These are phyloP conservation scores for Lypha dubia DNA, from an alignment of 2,888 invertebrate genomes.

Conservation along the genomic window DNA sequence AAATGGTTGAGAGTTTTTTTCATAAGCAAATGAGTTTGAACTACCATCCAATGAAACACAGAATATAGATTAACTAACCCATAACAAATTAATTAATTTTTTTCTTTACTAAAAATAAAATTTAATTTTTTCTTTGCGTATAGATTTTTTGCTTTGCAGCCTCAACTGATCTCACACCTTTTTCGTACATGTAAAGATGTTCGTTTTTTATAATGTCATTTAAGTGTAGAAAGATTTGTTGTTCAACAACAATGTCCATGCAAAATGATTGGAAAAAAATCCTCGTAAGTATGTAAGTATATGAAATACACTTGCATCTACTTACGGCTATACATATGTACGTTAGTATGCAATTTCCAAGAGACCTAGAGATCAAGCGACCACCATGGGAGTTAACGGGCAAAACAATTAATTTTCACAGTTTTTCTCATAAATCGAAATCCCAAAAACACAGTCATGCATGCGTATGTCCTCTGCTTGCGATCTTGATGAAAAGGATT, in stretches of 20 bases:
- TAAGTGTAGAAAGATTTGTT: constrained; percentile 42
- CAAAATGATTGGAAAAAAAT: constrained; percentile 12
- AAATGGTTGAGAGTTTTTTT: no score
- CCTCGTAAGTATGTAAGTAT: not conserved
- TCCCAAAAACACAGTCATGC: constrained; percentile 14
- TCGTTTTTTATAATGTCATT: constrained; percentile 16
- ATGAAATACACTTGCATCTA: not conserved
- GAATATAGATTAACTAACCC: no score
- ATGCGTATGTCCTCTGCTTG: constrained; percentile 3
- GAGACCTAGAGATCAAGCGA: constrained; percentile 33
- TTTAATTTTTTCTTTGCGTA: not conserved
- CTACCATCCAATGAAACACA: no score
- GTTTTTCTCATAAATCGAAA: constrained; percentile 47
- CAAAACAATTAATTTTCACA: constrained; percentile 65
- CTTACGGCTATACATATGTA: no score
- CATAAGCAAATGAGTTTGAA: no score
- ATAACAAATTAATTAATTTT: no score
- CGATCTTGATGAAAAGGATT: constrained; percentile 49
- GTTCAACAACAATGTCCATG: constrained; percentile 51
- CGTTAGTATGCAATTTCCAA: constrained; percentile 29
- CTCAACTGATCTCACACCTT: not conserved
- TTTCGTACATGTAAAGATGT: not conserved
- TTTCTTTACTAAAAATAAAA: no score
- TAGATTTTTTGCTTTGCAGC: not conserved
- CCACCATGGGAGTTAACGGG: constrained; percentile 69